Evolutionary conservation across 1,140 invertebrate genomes (phyloP).

Genomic region (Drosophila suzukii): DNA sequence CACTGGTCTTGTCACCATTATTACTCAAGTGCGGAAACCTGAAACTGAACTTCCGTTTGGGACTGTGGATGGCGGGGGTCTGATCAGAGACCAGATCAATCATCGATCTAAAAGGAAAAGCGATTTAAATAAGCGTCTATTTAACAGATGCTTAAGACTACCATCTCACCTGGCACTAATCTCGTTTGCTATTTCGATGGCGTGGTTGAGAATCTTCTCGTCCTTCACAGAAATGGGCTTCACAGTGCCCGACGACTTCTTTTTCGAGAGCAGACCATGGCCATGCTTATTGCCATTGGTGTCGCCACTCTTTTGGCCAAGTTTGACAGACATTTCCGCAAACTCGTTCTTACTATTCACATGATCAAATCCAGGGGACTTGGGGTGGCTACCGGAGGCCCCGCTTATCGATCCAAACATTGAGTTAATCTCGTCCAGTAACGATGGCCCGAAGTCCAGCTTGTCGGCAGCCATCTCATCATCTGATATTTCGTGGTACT

Average conservation of each 20-base stretch:
- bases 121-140: neutral
- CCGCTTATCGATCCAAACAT: constrained; percentile 91
- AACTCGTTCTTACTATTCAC: constrained; percentile 88
- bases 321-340: constrained; percentile 88
- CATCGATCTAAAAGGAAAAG: constrained; percentile 88
- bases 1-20: constrained; percentile 49
- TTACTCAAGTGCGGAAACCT: constrained; percentile 88
- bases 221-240: constrained; percentile 98
- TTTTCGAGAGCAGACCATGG: constrained; percentile 83
- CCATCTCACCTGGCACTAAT: constrained; percentile 89
- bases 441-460: constrained; percentile 95
- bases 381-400: constrained; percentile 59
- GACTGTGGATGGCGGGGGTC: constrained; percentile 89
- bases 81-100: constrained; percentile 90
- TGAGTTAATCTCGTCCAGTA: constrained; percentile 98
- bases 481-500: constrained; percentile 97
- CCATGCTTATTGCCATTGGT: constrained; percentile 72
- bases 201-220: constrained; percentile 95
- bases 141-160: neutral
- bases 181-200: constrained; percentile 97
- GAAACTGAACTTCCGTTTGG: constrained; percentile 95
- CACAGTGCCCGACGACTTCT: constrained; percentile 92
- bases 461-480: constrained; percentile 89
- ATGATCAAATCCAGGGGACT: constrained; percentile 87
- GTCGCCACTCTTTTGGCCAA: constrained; percentile 67